Evolutionary conservation across 2,113 vertebrate genomes (phyloP).

Genomic region (Leptosomus discolor): DNA sequence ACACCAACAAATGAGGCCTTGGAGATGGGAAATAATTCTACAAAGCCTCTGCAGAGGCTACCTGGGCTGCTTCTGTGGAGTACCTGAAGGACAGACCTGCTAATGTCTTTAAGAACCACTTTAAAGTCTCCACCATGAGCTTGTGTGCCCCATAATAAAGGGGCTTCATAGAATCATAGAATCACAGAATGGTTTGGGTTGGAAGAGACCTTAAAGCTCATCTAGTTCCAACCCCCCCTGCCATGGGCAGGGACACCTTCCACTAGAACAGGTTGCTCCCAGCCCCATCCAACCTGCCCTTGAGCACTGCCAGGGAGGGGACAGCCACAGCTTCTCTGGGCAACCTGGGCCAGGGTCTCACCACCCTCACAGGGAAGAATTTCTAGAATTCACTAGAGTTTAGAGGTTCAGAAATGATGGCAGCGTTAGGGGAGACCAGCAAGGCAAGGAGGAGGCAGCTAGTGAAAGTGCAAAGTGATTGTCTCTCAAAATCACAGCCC

Average conservation of each 20-base stretch:
- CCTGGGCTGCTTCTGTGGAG: neutral
- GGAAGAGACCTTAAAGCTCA: neutral
- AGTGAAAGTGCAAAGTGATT: neutral
- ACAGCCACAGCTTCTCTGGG: neutral
- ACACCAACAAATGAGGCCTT: neutral
- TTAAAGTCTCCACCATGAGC: neutral
- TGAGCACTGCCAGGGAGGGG: neutral
- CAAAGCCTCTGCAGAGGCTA: neutral
- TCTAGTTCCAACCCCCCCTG: neutral
- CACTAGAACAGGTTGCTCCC: neutral
- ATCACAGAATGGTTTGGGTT: neutral
- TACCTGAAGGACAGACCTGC: neutral
- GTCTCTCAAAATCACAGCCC: neutral
- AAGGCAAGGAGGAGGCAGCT: neutral
- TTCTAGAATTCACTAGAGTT: neutral
- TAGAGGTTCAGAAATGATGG: neutral
- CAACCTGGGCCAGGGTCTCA: neutral
- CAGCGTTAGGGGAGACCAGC: neutral
- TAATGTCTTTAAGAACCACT: neutral
- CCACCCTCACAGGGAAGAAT: neutral
- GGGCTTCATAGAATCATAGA: neutral
- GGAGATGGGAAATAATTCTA: neutral
- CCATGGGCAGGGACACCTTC: too few species aligned
- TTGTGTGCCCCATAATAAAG: fast-evolving
- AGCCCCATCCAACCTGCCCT: neutral